Base-by-base conservation (phyloP, 2,113 vertebrate species). In the Dolichallabes microphthalmus region DNA sequence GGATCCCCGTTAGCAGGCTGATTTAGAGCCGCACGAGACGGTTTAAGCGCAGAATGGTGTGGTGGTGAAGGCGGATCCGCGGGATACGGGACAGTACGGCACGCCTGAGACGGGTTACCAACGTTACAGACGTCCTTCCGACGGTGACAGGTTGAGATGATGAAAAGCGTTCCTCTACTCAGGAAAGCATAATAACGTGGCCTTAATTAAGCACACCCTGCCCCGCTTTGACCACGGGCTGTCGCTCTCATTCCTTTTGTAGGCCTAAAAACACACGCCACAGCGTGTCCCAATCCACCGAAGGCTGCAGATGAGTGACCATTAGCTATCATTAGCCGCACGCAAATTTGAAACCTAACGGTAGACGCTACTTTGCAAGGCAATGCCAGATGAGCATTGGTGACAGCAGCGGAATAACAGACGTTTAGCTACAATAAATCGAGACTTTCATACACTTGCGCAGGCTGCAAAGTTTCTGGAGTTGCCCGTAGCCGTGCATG, bases 391-490 rank as follows among this genome's bases (percentile, higher is more conserved):
- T 17, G 25, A 74, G 66, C 58, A 14, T 4, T 86, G 45, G n/a
- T 75, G 57, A n/a, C 85, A 32, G 58, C 50, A 20, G 9, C 7
- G 4, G 15, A n/a, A 81, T 53, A 74, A 52, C 22, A 39, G 57
- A 82, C 7, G 3, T 13, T 63, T 66, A 6, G 52, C 35, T 81
- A 32, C 2, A 39, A 68, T n/a, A 32, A 75, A 86, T 17, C 39
- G 57, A 27, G 78, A 87, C 83, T 75, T 80, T 61, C 80, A 57
- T 74, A 69, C 55, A 80, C 87, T 89, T 86, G 88, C 89, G 91
- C 92, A 88, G 90, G 91, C 91, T 91, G 92, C 91, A 95, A 95
- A 94, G 94, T 95, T 95, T 92, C 88, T 88, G 89, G 94, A 95
- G 93, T 95, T 94, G 82, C 82, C 92, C 86, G 84, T 94, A 91